Conservation (phyloP, 2,888 invertebrate genomes). For the Lepidocyrtinus sp. region DNA sequence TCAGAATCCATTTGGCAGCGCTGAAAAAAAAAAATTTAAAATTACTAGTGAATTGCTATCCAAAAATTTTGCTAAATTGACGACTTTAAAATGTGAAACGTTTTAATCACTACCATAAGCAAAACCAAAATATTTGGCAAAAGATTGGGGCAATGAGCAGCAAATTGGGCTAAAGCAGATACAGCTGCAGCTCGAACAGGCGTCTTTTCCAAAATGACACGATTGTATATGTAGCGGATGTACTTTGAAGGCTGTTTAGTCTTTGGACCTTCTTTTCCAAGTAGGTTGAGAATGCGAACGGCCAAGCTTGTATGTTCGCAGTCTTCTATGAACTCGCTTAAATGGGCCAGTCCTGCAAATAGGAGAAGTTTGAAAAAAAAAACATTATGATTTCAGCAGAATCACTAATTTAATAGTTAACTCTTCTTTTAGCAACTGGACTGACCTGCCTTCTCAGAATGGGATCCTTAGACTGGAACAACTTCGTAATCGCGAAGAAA, state of each 20-base stretch:
- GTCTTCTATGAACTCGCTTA: slow-evolving; percentile 99
- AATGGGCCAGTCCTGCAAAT: slow-evolving; percentile 85
- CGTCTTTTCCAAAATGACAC: slow-evolving; percentile 95
- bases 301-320: slow-evolving; percentile 98
- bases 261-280: slow-evolving; percentile 97
- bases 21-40: slow-evolving; percentile 71
- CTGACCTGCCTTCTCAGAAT: slow-evolving; percentile 94
- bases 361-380: too few species aligned
- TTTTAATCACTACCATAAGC: slow-evolving; percentile 70
- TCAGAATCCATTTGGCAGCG: slow-evolving; percentile 97
- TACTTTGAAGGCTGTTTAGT: slow-evolving; percentile 91
- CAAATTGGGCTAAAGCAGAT: slow-evolving; percentile 97
- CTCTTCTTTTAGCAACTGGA: background rate
- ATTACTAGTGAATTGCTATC: background rate
- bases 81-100: background rate
- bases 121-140: slow-evolving; percentile 86
- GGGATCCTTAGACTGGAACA: slow-evolving; percentile 98
- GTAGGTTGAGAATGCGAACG: slow-evolving; percentile 93
- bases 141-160: slow-evolving; percentile 92
- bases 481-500: slow-evolving; percentile 99
- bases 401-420: slow-evolving; percentile 17
- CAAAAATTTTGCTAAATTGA: slow-evolving; percentile 3
- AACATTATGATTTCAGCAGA: background rate
- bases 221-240: slow-evolving; percentile 79
- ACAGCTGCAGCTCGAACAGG: slow-evolving; percentile 98